Percentiles rank a stretch among this genome's conserved stretches.
These are phyloP conservation scores for Vandiemenella viatica DNA, from an alignment of 2,888 invertebrate species.

Conservation along the genomic window DNA sequence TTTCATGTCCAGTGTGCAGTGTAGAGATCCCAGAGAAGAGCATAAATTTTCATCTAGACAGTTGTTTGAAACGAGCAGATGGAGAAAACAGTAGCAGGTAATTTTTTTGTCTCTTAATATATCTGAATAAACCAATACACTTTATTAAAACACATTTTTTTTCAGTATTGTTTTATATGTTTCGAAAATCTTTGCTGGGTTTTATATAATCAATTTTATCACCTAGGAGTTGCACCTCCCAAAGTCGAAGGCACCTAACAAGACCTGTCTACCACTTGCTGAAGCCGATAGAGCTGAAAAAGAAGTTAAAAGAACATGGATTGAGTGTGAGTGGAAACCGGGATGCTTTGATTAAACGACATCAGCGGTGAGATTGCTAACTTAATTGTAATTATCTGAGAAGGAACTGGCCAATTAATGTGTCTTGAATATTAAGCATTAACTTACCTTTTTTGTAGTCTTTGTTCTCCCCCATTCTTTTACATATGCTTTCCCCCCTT, in stretches of 20 bases:
- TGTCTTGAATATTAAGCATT: no score
- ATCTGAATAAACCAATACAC: background rate
- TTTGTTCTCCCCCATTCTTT: no score
- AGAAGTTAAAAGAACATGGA: conserved; percentile 31
- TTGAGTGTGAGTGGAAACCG: conserved; percentile 30
- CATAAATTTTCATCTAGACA: conserved; percentile 35
- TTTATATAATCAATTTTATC: no score
- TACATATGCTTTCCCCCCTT: no score
- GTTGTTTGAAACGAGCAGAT: conserved; percentile 28
- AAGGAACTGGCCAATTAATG: no score
- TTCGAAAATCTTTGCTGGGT: no score
- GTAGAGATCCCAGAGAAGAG: conserved; percentile 27
- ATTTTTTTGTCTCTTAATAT: background rate
- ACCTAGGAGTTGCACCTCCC: no score
- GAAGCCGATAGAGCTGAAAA: conserved; percentile 31
- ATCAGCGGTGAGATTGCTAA: conserved; percentile 22
- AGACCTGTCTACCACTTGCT: conserved; percentile 26
- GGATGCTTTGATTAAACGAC: conserved; percentile 25
- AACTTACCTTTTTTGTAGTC: no score
- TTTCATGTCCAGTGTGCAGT: conserved; percentile 34
- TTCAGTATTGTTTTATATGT: no score
- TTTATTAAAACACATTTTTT: no score
- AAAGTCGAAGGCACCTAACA: background rate
- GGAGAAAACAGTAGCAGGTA: background rate
- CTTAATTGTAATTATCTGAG: no score